phyloP scores from a whole-genome alignment of 2,797 vertebrate genomes.

The Phrynocephalus vlangalii region DNA sequence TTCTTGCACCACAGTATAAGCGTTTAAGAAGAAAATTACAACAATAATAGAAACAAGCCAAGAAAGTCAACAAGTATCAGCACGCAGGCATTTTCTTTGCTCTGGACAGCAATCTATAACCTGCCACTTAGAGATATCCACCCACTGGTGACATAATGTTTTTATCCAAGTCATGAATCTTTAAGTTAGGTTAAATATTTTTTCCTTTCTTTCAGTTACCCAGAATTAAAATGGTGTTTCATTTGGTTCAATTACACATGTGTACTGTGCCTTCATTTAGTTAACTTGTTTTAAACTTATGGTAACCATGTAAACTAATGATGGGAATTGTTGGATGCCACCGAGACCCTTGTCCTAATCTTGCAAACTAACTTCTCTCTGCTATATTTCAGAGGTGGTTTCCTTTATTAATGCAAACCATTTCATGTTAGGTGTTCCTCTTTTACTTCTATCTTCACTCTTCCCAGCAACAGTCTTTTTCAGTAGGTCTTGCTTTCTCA shows the following conservation, averaged over 20 bases:
- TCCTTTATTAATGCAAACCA: too few species aligned
- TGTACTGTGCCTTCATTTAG: neutral
- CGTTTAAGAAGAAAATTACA: conserved; percentile 25
- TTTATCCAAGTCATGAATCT: neutral
- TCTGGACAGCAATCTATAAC: neutral
- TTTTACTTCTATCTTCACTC: too few species aligned
- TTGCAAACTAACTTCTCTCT: too few species aligned
- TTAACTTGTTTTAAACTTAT: too few species aligned
- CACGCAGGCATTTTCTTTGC: neutral
- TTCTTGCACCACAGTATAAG: neutral
- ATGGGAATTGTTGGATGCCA: too few species aligned
- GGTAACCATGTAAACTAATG: too few species aligned
- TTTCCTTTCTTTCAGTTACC: neutral
- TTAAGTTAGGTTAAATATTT: neutral
- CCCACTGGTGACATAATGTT: neutral
- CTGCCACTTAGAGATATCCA: neutral
- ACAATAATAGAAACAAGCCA: neutral
- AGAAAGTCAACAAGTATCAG: neutral
- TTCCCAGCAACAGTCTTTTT: too few species aligned
- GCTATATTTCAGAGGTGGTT: too few species aligned
- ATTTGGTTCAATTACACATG: neutral
- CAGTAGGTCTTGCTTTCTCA: too few species aligned
- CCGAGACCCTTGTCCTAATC: too few species aligned
- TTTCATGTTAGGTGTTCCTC: too few species aligned
- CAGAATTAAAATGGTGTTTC: neutral